A percentile compares a stretch with the other conserved stretches of the same genome.
Evolutionary conservation across 2,797 vertebrate genomes (phyloP).

Genomic region (Onychomys arenicola): DNA sequence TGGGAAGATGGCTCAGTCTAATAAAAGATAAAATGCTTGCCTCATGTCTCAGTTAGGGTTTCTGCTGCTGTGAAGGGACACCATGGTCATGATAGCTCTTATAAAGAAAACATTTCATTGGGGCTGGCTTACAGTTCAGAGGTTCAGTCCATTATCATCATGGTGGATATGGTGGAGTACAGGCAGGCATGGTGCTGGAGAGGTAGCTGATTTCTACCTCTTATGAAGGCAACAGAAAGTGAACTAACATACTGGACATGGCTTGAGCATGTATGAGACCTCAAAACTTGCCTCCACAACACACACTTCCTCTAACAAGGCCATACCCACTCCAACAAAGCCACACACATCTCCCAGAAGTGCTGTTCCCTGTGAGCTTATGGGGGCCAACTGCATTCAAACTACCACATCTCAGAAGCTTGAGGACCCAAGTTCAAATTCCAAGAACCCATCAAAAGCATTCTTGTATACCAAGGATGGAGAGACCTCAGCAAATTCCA

Average conservation of each 20-base stretch:
- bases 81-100: background rate
- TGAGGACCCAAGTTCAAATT: background rate
- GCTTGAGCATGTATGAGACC: background rate
- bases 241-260: background rate
- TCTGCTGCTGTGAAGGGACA: background rate
- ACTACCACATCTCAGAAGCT: background rate
- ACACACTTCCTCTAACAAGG: background rate
- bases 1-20: background rate
- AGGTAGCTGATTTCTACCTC: background rate
- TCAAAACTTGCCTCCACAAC: background rate
- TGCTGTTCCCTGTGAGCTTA: background rate
- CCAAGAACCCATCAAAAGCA: background rate
- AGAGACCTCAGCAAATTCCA: background rate
- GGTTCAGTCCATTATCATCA: background rate
- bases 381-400: background rate
- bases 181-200: background rate
- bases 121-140: background rate
- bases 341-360: background rate
- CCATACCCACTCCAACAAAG: background rate
- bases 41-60: background rate
- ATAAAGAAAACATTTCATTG: background rate
- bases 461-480: background rate
- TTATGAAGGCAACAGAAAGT: background rate
- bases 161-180: background rate
- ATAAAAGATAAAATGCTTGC: background rate